Conservation (phyloP, 2,113 vertebrate genomes). For the Zapornia atra region DNA sequence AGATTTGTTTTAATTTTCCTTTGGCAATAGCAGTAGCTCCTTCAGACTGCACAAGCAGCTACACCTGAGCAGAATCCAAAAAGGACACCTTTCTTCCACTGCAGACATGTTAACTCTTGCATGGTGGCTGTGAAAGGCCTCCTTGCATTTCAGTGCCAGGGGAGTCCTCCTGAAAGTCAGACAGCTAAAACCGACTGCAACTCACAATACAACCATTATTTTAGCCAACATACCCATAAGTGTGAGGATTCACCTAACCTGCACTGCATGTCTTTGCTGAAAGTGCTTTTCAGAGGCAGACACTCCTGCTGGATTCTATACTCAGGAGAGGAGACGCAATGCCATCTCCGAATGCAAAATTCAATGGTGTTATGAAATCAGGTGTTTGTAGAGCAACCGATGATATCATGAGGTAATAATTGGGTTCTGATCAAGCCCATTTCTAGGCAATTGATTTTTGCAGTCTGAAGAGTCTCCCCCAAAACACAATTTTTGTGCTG, state of each 20-base stretch:
- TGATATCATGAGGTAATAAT: neutral
- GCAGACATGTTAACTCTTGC: constrained; percentile 33
- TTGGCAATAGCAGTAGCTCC: constrained; percentile 58
- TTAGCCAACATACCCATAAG: neutral
- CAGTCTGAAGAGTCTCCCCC: neutral
- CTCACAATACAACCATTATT: neutral
- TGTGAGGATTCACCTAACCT: neutral
- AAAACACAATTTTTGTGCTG: neutral
- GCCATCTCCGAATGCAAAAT: neutral
- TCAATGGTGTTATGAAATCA: neutral
- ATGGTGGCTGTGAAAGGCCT: neutral
- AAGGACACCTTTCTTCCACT: neutral
- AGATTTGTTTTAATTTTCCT: constrained; percentile 76
- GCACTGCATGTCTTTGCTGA: fast-evolving
- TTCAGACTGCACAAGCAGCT: constrained; percentile 49
- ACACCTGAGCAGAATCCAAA: constrained; percentile 65
- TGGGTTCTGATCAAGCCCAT: neutral
- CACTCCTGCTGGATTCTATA: neutral
- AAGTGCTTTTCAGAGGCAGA: neutral
- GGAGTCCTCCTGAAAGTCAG: neutral
- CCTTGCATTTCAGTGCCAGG: neutral
- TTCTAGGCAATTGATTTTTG: neutral
- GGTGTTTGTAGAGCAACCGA: neutral
- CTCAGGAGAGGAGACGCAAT: neutral
- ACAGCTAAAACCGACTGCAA: neutral